phyloP scores from a whole-genome alignment of 1,140 invertebrate genomes.

The Popillia japonica region DNA sequence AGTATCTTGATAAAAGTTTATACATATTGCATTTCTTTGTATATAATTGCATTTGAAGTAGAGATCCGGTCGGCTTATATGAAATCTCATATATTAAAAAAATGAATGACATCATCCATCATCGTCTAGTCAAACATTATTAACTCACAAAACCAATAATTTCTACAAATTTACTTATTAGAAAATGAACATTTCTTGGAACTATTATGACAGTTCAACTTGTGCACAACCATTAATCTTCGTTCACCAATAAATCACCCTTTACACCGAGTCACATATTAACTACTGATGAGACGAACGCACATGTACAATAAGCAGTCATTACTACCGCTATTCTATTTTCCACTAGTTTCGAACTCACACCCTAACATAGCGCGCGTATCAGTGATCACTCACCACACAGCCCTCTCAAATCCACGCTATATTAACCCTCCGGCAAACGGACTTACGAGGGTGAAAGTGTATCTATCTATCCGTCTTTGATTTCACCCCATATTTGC shows the following conservation, averaged over 20 bases:
- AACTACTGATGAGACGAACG: conserved; percentile 1
- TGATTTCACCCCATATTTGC: conserved; percentile 18
- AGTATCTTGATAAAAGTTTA: too few relatives aligned
- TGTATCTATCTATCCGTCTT: conserved; percentile 18
- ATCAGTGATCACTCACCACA: conserved; percentile 5
- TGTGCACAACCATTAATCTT: conserved; percentile 2
- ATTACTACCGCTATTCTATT: conserved; percentile 15
- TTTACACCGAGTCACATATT: conserved; percentile 8
- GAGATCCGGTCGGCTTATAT: too few relatives aligned
- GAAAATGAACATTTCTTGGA: neutral
- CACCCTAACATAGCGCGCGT: neutral
- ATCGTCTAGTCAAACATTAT: neutral
- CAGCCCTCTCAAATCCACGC: conserved; percentile 10
- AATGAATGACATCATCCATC: neutral
- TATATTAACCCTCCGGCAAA: conserved; percentile 10
- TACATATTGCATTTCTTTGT: too few relatives aligned
- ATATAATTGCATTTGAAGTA: too few relatives aligned
- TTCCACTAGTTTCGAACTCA: conserved; percentile 9
- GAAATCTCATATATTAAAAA: too few relatives aligned
- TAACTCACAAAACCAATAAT: conserved; percentile 10
- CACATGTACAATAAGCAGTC: conserved; percentile 3
- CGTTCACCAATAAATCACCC: conserved; percentile 13
- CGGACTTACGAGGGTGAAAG: conserved; percentile 17
- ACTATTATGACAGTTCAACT: conserved; percentile 5
- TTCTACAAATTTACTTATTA: neutral